Percentiles rank a stretch among this genome's conserved stretches.
Evolutionary conservation across 92 coral and sea anemone species (phyloP).

Genomic region (Heliopora coerulea): DNA sequence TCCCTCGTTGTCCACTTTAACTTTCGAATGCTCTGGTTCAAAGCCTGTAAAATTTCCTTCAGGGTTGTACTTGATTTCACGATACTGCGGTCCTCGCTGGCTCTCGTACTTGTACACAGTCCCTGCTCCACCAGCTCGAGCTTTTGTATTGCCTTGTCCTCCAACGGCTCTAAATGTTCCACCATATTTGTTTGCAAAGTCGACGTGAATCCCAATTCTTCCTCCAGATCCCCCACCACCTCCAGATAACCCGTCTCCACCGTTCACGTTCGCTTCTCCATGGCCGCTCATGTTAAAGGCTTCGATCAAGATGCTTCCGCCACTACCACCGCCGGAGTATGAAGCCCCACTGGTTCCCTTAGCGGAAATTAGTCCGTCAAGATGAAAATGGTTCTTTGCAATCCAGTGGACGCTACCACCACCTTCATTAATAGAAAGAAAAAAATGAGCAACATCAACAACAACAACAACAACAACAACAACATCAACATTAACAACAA

Average conservation of each 20-base stretch:
- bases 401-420: constrained; percentile 77
- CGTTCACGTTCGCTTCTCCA: constrained; percentile 86
- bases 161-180: constrained; percentile 84
- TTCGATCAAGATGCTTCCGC: constrained; percentile 84
- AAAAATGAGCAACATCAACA: neutral
- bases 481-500: neutral
- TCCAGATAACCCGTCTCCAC: constrained; percentile 55
- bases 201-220: constrained; percentile 86
- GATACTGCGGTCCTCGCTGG: constrained; percentile 96
- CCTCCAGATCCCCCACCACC: constrained; percentile 96
- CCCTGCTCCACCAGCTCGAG: constrained; percentile 91
- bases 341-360: constrained; percentile 56
- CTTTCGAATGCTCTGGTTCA: constrained; percentile 89
- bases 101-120: constrained; percentile 98
- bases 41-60: constrained; percentile 72
- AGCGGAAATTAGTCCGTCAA: constrained; percentile 82
- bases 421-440: constrained; percentile 45
- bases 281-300: constrained; percentile 91
- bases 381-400: constrained; percentile 64
- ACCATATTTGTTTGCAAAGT: constrained; percentile 90
- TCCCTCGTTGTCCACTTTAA: constrained; percentile 83
- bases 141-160: constrained; percentile 46
- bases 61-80: constrained; percentile 83
- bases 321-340: constrained; percentile 85
- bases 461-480: too few relatives aligned